Base-by-base conservation (phyloP, 2,113 vertebrate species). In the Panthera uncia region DNA sequence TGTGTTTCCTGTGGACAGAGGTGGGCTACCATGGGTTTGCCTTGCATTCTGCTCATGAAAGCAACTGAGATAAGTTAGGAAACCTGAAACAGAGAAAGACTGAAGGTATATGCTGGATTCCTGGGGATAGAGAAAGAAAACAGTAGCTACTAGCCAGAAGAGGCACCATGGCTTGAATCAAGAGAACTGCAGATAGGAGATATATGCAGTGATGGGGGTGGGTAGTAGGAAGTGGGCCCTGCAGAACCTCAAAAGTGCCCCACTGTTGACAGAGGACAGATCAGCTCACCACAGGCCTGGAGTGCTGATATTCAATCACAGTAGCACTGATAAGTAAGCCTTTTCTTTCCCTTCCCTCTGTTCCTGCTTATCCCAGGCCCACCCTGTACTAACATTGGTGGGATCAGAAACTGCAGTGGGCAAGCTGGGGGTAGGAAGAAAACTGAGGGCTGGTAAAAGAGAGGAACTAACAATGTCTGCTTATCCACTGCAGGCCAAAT, bases 41-140 rank as follows among this genome's bases (percentile, higher is more conserved):
- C 33, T 94, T 82, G 18, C 27, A 74, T 63, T 73, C 65, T 74
- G 68, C 87, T 73, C 27, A 48, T n/a, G 55, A 94, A 63, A 65
- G 78, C 41, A 73, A 38, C 52, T 14, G 8, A 27, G 13, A 38
- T 50, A 18, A 52, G 55, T 15, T 2, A 82, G 76, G 52, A 48
- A 74, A 50, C 41, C 33, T 50, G 33, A 74, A 82, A 73, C 13
- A 80, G 36, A 86, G 69, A 87, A n/a, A 63, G 41, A 65, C 6
- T 65, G 86, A 63, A 71, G 27, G 31, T 38, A 1, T 63, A 12
- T 52, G 33, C 78, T 36, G 31, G 33, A 61, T 45, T 38, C 52
- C 18, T 73, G 52, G 9, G 52, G 6, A n/a, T 33, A 50, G 65
- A 74, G 7, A 69, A 65, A 41, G 78, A 74, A 83, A 95, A 89